These are phyloP conservation scores for Podarcis siculus DNA, from an alignment of 2,797 vertebrate species.

Conservation along the genomic window DNA sequence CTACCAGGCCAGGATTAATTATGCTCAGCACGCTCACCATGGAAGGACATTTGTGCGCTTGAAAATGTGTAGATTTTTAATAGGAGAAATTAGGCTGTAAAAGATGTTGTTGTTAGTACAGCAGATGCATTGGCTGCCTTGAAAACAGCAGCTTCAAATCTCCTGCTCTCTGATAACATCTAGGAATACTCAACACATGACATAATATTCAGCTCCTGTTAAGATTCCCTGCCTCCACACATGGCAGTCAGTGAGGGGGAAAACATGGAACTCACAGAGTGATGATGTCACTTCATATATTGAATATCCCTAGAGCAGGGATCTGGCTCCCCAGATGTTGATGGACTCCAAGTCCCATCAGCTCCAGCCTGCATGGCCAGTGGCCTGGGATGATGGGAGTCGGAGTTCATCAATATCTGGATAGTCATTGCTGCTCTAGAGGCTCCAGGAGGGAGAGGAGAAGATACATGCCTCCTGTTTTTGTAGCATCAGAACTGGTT, in stretches of 20 bases:
- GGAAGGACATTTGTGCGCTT: not conserved
- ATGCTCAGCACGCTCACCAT: not conserved
- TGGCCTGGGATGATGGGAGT: too few relatives aligned
- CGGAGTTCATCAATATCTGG: too few relatives aligned
- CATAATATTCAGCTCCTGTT: not conserved
- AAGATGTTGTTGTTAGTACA: not conserved
- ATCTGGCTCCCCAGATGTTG: not conserved
- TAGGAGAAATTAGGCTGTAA: not conserved
- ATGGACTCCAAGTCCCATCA: not conserved
- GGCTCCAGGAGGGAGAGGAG: too few relatives aligned
- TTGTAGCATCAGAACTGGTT: not conserved
- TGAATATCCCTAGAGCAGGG: not conserved
- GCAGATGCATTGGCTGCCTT: not conserved
- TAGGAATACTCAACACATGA: not conserved
- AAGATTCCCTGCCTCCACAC: not conserved
- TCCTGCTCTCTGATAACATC: not conserved
- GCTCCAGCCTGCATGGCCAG: too few relatives aligned
- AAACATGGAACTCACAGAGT: not conserved
- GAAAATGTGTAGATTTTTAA: not conserved
- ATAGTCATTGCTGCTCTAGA: too few relatives aligned
- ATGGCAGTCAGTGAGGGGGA: not conserved
- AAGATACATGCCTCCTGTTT: too few relatives aligned
- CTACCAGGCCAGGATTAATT: not conserved
- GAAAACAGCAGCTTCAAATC: not conserved
- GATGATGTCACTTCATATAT: not conserved